Evolutionary conservation across 2,888 invertebrate species (phyloP).

Genomic region (Autographa gamma): DNA sequence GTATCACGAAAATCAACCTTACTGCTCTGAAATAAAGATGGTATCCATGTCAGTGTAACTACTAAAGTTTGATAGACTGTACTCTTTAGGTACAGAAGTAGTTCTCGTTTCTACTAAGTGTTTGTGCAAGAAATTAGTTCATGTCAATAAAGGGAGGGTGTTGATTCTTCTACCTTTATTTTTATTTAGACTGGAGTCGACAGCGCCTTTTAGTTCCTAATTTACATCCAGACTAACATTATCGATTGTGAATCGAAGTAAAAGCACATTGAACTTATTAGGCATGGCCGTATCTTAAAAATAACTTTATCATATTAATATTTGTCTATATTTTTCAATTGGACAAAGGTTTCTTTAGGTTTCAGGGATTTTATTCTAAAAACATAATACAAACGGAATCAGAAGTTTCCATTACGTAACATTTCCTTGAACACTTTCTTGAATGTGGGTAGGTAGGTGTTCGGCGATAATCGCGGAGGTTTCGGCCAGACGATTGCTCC

Average conservation of each 20-base stretch:
- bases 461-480: constrained; percentile 54
- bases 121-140: constrained; percentile 4
- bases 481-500: constrained; percentile 45
- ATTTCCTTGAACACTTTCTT: constrained; percentile 43
- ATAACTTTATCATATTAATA: background rate
- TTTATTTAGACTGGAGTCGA: background rate
- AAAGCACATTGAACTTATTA: background rate
- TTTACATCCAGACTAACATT: background rate
- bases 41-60: background rate
- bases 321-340: background rate
- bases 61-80: background rate
- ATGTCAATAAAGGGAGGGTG: background rate
- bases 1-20: background rate
- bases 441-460: constrained; percentile 29
- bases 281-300: background rate
- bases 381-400: background rate
- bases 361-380: background rate
- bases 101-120: constrained; percentile 4
- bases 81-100: constrained; percentile 1
- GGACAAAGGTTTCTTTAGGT: no score
- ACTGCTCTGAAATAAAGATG: background rate
- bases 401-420: constrained; percentile 20
- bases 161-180: background rate
- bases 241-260: background rate
- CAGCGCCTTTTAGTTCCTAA: background rate